A percentile compares a stretch with the other conserved stretches of the same genome.
These are phyloP conservation scores for Xestia rhomboidea DNA, from an alignment of 2,888 invertebrate species.

Conservation along the genomic window DNA sequence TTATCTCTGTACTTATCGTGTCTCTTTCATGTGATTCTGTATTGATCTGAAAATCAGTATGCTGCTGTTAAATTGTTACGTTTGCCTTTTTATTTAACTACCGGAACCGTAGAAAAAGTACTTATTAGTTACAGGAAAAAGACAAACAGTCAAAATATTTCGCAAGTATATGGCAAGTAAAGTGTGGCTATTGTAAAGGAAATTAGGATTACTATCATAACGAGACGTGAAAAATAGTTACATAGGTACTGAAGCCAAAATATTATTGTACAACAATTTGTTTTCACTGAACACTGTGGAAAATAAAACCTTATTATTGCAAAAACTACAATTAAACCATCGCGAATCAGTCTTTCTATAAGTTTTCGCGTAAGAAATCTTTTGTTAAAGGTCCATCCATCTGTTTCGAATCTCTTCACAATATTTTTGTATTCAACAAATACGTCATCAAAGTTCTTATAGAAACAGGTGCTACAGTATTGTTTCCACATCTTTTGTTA, in stretches of 20 bases:
- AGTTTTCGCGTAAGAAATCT: constrained; percentile 1
- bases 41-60: constrained; percentile 27
- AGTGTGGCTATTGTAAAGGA: not conserved
- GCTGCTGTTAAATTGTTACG: not conserved
- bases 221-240: not conserved
- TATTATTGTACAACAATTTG: not conserved
- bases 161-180: not conserved
- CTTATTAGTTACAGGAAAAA: constrained; percentile 2
- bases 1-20: constrained; percentile 31
- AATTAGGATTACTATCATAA: constrained; percentile 4
- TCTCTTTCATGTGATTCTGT: not conserved
- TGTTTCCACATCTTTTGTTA: constrained; percentile 51
- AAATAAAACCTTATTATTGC: not conserved
- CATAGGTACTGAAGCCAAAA: not conserved
- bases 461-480: constrained; percentile 56
- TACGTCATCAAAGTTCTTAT: constrained; percentile 50
- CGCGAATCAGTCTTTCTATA: constrained; percentile 8
- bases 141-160: not conserved
- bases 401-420: constrained; percentile 34
- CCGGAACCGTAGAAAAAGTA: not conserved
- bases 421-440: constrained; percentile 17
- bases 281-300: not conserved
- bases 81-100: constrained; percentile 3
- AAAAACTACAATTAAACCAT: constrained; percentile 11
- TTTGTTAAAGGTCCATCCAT: constrained; percentile 10